Conservation (phyloP, 1,140 invertebrate species). For the Ptiloglossa arizonensis region DNA sequence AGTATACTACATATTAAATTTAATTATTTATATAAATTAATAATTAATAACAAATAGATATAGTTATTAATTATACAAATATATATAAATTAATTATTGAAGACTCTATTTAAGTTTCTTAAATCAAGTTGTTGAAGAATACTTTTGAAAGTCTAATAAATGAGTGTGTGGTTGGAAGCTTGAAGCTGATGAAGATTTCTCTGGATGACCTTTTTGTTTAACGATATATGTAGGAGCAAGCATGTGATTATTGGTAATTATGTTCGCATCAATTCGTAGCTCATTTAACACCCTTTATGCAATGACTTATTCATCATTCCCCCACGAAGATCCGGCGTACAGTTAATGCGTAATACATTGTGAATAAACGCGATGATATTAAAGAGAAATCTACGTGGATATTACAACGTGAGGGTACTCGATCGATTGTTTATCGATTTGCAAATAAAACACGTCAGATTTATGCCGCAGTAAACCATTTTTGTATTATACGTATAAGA, state of each 20-base stretch:
- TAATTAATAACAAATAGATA: not conserved
- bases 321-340: not conserved
- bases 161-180: not conserved
- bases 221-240: conserved; percentile 12
- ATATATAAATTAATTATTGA: not conserved
- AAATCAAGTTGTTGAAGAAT: not conserved
- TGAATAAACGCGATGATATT: conserved; percentile 7
- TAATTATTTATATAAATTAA: not conserved
- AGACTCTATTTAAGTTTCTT: not conserved
- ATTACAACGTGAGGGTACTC: not conserved
- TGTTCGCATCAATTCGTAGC: conserved; percentile 30
- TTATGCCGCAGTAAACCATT: conserved; percentile 1
- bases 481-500: conserved; percentile 20
- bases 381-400: conserved; percentile 6
- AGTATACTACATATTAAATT: not conserved
- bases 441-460: conserved; percentile 5
- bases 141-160: not conserved
- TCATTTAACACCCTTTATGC: conserved; percentile 63
- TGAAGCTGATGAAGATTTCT: not conserved
- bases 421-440: conserved; percentile 29
- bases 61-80: not conserved
- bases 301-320: conserved; percentile 48
- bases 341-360: conserved; percentile 11
- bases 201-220: conserved; percentile 1
- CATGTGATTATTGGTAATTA: conserved; percentile 49